Evolutionary conservation across 2,113 vertebrate genomes (phyloP), one percentile per base, ranked within the genome.

Genomic region (Phrynosoma platyrhinos): DNA sequence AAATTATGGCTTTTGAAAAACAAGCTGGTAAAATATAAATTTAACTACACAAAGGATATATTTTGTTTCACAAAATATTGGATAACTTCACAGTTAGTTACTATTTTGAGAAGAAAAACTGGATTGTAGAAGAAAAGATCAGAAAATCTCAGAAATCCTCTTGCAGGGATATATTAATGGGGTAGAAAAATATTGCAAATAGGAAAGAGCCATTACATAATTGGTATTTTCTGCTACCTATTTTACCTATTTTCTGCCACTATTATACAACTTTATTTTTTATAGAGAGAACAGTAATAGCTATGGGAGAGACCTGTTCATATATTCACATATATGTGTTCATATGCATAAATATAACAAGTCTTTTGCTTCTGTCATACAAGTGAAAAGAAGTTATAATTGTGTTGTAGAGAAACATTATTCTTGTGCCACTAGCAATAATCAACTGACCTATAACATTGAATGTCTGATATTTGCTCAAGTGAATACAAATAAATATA

Each of bases 401-500:
- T 30, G 0, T 62, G 16, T 30, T 84, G 85, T 16, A 87, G 71
- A 36, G 20, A 30, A 90, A n/a, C 0, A 83, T 62, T 23, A 4
- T 66, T n/a, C 76, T 88, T 90, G 25, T 52, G 4, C 20, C 66
- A 5, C 1, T 2, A 71, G 66, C n/a, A 74, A 79, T 92, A 90
- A 71, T 81, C 88, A 88, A 8, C 91, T 2, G 62, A 84, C 87
- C 87, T 79, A 1, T 86, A 85, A 90, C 0, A 72, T 9, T 89
- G 55, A 40, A 9, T 90, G 13, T 1, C 42, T 79, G 42, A n/a
- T 79, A 36, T 79, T 62, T 77, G 78, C 55, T 90, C 55, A 85
- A 32, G 72, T 87, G 0, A 58, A 84, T 91, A 13, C 87, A 89
- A 92, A 89, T 87, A 84, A 88, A 83, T 12, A 66, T n/a, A 14